Evolutionary conservation across 1,140 invertebrate species (phyloP).

Genomic region (Sipha flava): DNA sequence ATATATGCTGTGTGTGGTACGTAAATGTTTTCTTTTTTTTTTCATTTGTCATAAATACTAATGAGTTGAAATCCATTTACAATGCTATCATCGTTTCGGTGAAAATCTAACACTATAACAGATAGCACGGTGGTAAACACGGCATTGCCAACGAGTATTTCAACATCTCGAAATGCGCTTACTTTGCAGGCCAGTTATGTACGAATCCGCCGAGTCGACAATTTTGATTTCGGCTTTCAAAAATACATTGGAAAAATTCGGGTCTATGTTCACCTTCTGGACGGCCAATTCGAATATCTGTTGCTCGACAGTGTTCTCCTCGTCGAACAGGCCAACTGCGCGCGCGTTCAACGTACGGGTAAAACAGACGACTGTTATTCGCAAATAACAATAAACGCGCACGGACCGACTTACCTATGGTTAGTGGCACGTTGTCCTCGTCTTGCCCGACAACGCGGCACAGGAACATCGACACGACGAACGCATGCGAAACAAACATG

Average conservation of each 20-base stretch:
- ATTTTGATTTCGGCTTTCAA: slow-evolving; percentile 22
- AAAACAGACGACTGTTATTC: not conserved
- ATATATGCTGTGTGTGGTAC: no score
- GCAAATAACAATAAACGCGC: no score
- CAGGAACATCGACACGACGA: not conserved
- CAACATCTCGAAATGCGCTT: not conserved
- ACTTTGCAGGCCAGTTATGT: not conserved
- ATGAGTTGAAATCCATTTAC: no score
- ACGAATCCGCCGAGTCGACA: not conserved
- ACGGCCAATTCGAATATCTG: not conserved
- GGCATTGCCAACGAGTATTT: no score
- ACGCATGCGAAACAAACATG: not conserved
- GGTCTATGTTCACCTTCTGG: not conserved
- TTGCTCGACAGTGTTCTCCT: not conserved
- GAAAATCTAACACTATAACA: no score
- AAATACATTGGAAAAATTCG: not conserved
- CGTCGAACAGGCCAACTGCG: not conserved
- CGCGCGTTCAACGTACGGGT: no score
- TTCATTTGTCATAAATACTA: no score
- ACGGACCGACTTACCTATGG: not conserved
- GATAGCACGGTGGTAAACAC: no score
- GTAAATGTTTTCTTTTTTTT: no score
- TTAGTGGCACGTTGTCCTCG: not conserved
- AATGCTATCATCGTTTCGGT: no score
- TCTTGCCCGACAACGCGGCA: not conserved